These are phyloP conservation scores for Sipha maydis DNA, from an alignment of 2,888 invertebrate genomes.

Conservation along the genomic window DNA sequence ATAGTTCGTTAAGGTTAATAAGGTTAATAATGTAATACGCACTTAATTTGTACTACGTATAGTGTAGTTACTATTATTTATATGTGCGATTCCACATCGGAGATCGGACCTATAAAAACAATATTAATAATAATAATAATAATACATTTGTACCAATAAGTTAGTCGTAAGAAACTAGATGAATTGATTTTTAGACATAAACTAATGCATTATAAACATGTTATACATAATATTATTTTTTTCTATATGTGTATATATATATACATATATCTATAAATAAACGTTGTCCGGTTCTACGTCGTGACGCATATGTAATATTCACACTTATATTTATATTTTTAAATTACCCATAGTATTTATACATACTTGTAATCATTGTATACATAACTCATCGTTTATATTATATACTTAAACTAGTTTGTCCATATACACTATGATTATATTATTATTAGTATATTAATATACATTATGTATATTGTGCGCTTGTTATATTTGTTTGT, in stretches of 20 bases:
- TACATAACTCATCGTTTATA: slow-evolving; percentile 20
- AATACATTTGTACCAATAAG: neutral
- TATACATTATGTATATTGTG: slow-evolving; percentile 8
- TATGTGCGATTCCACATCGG: no score
- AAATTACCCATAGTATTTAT: neutral
- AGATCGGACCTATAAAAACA: no score
- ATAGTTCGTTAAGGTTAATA: no score
- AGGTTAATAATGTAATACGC: no score
- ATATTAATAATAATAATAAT: neutral
- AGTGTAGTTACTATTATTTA: no score
- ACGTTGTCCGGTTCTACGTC: neutral
- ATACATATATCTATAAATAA: no score
- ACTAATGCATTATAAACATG: neutral
- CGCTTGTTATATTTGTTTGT: slow-evolving; percentile 58
- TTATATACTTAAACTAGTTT: slow-evolving; percentile 15
- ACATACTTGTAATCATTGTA: neutral
- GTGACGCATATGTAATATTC: neutral
- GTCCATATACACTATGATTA: slow-evolving; percentile 7
- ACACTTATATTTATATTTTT: neutral
- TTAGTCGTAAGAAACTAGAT: neutral
- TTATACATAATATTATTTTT: slow-evolving; percentile 4
- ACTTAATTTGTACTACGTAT: no score
- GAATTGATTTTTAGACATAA: neutral
- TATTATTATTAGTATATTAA: neutral
- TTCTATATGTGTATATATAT: no score